These are phyloP conservation scores for Sphyrna mokarran DNA, from an alignment of 2,113 vertebrate species.

Conservation along the genomic window DNA sequence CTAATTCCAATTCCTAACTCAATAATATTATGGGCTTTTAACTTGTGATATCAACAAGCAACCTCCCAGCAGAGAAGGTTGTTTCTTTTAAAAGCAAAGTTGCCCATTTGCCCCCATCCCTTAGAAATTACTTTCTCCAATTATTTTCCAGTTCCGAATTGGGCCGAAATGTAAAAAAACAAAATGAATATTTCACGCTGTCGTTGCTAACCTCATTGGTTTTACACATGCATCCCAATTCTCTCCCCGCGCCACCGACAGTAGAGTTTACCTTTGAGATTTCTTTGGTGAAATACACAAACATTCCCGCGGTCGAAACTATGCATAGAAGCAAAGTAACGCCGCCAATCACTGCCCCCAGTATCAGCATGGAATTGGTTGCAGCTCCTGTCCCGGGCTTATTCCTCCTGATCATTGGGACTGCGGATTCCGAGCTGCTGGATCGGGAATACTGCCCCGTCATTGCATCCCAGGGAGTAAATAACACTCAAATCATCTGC, in stretches of 20 bases:
- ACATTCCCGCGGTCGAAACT: not conserved
- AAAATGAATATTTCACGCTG: not conserved
- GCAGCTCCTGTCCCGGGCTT: not conserved
- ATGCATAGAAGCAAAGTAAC: not conserved
- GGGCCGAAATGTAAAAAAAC: not conserved
- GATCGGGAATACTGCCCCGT: not conserved
- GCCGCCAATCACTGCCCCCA: not conserved
- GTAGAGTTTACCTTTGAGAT: slow-evolving; percentile 13
- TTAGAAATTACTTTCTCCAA: not conserved
- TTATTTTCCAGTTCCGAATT: not conserved
- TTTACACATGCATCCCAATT: not conserved
- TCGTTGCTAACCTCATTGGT: not conserved
- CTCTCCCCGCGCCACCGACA: not conserved
- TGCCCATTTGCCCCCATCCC: not conserved
- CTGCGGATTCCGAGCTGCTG: not conserved
- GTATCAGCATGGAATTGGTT: not conserved
- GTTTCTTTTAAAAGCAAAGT: not conserved
- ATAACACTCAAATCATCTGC: not conserved
- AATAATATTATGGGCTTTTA: not conserved
- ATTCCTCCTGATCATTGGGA: not conserved
- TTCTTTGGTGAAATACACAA: slow-evolving; percentile 7
- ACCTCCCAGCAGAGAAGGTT: not conserved
- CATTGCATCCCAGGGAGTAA: not conserved
- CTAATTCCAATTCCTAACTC: not conserved
- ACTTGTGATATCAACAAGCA: not conserved